Conservation (phyloP, 2,888 invertebrate genomes). For the Endomychus coccineus region DNA sequence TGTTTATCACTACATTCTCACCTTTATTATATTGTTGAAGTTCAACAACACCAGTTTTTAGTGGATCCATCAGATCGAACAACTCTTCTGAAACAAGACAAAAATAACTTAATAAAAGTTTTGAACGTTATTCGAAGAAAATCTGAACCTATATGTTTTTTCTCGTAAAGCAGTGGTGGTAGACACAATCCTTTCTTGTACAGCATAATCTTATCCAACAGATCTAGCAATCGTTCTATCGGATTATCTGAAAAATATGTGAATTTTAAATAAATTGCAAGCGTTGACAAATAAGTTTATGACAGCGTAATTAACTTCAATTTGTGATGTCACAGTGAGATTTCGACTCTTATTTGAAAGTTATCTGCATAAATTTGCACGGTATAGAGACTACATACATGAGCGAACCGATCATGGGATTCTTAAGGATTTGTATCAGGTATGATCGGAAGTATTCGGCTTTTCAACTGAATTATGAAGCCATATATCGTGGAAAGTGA, state of each 20-base stretch:
- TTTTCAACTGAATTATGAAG: too few species aligned
- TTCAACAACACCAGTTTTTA: neutral
- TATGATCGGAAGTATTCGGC: too few species aligned
- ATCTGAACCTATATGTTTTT: neutral
- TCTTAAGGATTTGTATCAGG: too few species aligned
- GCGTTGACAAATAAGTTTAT: too few species aligned
- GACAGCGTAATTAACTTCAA: neutral
- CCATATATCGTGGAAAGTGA: too few species aligned
- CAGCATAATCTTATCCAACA: neutral
- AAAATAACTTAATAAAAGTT: neutral
- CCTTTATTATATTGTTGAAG: neutral
- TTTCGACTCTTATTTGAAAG: neutral
- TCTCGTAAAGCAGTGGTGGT: neutral
- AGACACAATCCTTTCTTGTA: neutral
- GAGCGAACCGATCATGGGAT: too few species aligned
- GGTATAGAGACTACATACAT: too few species aligned
- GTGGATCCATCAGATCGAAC: constrained; percentile 1
- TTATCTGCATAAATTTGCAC: neutral
- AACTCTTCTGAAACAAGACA: too few species aligned
- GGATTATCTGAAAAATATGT: constrained; percentile 4
- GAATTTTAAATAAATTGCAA: too few species aligned
- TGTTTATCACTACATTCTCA: too few species aligned
- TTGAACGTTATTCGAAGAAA: neutral
- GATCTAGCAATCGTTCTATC: neutral
- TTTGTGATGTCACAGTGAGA: neutral